Conservation (phyloP, 2,888 invertebrate species). For the Camponotus fellah region DNA sequence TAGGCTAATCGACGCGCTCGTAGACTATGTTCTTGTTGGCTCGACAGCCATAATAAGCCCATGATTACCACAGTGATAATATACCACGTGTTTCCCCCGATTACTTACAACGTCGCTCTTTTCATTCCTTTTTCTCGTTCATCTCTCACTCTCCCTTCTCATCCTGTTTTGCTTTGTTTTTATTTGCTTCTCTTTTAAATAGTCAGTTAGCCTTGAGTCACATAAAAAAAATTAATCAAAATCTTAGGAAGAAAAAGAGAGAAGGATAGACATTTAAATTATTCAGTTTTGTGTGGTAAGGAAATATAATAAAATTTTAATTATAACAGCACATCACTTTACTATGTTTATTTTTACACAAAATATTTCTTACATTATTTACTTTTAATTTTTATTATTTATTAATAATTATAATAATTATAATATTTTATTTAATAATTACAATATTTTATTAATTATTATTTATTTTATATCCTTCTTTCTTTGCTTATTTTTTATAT, state of each 20-base stretch:
- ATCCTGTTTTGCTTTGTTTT: background rate
- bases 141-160: slow-evolving; percentile 64
- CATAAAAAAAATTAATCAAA: background rate
- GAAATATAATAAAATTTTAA: background rate
- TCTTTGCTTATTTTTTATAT: slow-evolving; percentile 5
- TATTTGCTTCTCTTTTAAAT: background rate
- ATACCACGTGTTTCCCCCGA: slow-evolving; percentile 44
- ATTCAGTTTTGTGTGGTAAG: background rate
- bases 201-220: background rate
- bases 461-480: no score
- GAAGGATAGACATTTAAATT: background rate
- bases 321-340: background rate
- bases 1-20: slow-evolving; percentile 42
- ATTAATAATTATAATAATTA: no score
- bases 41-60: slow-evolving; percentile 45
- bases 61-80: slow-evolving; percentile 49
- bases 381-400: background rate
- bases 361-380: background rate
- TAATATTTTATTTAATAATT: no score
- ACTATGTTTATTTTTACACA: no score
- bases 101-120: slow-evolving; percentile 38
- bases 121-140: slow-evolving; percentile 53
- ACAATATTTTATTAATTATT: no score
- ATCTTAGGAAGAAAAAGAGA: background rate
- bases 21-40: slow-evolving; percentile 40